phyloP scores from a whole-genome alignment of 2,888 invertebrate species.

The Nephrotoma guestfalica region DNA sequence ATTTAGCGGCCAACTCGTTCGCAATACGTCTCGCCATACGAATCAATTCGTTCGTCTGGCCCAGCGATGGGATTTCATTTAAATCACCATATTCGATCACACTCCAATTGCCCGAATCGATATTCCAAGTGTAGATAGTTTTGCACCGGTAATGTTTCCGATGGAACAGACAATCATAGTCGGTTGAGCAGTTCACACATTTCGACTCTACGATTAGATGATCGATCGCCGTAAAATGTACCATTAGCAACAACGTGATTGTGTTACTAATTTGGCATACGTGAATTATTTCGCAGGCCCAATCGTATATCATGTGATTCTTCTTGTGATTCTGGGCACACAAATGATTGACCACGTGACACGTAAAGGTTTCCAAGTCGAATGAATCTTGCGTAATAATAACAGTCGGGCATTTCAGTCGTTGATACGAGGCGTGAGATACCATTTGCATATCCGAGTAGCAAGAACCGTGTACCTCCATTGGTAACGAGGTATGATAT shows the following conservation, averaged over 20 bases:
- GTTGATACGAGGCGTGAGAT: slow-evolving; percentile 29
- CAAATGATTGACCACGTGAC: slow-evolving; percentile 30
- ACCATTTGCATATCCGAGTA: slow-evolving; percentile 35
- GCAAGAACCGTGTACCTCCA: slow-evolving; percentile 33
- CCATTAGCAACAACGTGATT: slow-evolving; percentile 27
- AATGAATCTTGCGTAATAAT: slow-evolving; percentile 32
- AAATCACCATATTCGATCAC: slow-evolving; percentile 31
- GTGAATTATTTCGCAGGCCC: slow-evolving; percentile 30
- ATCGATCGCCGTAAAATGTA: slow-evolving; percentile 31
- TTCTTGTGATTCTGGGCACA: slow-evolving; percentile 32
- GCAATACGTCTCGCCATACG: slow-evolving; percentile 25
- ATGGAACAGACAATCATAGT: slow-evolving; percentile 27
- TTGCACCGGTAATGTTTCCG: slow-evolving; percentile 29
- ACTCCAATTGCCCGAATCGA: slow-evolving; percentile 29
- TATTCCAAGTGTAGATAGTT: slow-evolving; percentile 31
- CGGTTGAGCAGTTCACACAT: slow-evolving; percentile 26
- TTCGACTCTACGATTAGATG: slow-evolving; percentile 17
- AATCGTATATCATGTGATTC: slow-evolving; percentile 32
- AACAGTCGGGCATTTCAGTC: slow-evolving; percentile 27
- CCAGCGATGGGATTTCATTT: slow-evolving; percentile 18
- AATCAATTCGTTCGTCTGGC: slow-evolving; percentile 20
- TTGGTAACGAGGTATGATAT: slow-evolving; percentile 30
- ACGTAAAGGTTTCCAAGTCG: slow-evolving; percentile 31
- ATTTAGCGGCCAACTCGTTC: slow-evolving; percentile 21
- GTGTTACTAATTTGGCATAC: slow-evolving; percentile 28